Conservation (phyloP, 1,140 invertebrate genomes). For the Macrobrachium nipponense region DNA sequence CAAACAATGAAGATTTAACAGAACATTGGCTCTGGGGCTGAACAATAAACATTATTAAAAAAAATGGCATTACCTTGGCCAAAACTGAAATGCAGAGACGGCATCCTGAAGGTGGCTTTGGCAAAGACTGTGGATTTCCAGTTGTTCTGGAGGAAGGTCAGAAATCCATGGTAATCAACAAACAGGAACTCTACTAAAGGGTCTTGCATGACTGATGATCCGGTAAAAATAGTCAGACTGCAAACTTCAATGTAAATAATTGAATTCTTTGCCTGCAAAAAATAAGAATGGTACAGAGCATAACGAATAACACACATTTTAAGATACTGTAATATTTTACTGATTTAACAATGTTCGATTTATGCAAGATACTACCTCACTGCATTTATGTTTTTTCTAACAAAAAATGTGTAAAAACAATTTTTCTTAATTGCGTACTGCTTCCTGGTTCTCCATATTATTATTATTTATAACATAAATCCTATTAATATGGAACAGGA, state of each 20-base stretch:
- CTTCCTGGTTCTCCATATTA: too few relatives aligned
- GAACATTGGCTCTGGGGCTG: not conserved
- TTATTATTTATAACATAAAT: too few relatives aligned
- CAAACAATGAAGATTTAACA: not conserved
- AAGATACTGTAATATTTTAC: too few relatives aligned
- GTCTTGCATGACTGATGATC: conserved; percentile 30
- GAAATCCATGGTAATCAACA: conserved; percentile 55
- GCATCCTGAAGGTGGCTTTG: conserved; percentile 30
- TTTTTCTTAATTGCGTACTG: too few relatives aligned
- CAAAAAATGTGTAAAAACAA: too few relatives aligned
- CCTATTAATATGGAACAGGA: too few relatives aligned
- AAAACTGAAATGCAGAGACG: conserved; percentile 40
- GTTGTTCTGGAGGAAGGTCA: conserved; percentile 50
- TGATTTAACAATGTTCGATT: too few relatives aligned
- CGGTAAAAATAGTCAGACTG: conserved; percentile 20
- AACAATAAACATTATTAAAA: not conserved
- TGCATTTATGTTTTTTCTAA: too few relatives aligned
- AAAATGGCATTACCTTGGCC: conserved; percentile 34
- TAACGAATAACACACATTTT: not conserved
- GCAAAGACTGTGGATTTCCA: conserved; percentile 47
- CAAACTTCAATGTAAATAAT: conserved; percentile 47
- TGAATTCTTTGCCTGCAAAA: conserved; percentile 33
- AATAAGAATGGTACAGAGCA: not conserved
- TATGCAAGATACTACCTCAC: too few relatives aligned
- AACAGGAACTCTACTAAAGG: conserved; percentile 48